Base-by-base conservation (phyloP, 2,113 vertebrate species). In the Opisthocomus hoazin region DNA sequence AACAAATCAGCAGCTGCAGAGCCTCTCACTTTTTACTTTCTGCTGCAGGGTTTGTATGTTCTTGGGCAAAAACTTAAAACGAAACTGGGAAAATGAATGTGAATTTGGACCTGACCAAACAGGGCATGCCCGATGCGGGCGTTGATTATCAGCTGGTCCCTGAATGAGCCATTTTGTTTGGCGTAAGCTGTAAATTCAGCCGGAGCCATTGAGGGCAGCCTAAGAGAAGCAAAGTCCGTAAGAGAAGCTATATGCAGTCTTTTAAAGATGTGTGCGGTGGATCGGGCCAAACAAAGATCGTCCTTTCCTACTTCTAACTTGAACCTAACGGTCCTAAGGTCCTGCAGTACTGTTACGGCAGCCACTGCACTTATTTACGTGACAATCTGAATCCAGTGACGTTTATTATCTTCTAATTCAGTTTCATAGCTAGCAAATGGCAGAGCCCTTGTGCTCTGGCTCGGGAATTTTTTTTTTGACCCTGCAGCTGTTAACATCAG, bases 211-310 rank as follows among this genome's bases (percentile, higher is more conserved):
- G 58, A 80, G 74, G 50, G 41, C 68, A 71, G 56, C 9, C 0
- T 36, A 41, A 87, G n/a, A n/a, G n/a, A n/a, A n/a, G n/a, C n/a
- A n/a, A n/a, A n/a, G 12, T 48, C 39, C 2, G 0, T 50, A 48
- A 65, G 32, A 45, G 43, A 74, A 82, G 43, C 39, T 63, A 1
- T 22, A 11, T 34, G 18, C 6, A 22, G 6, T 51, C 36, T 73
- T 83, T 27, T 45, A 43, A 80, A 88, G 57, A 36, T 36, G 11
- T 1, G 1, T 81, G 26, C 58, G 37, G 10, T 83, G 63, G 29
- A 5, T 73, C 3, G 6, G 45, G 32, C 23, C 58, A 43, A 51
- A 65, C 3, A 68, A 26, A 48, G 27, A 15, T 61, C 39, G 30
- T 79, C 19, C 24, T 79, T 80, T 90, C 23, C 39, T 78, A 37